Evolutionary conservation across 2,888 invertebrate genomes (phyloP), one percentile per base, ranked within the genome.

Genomic region (Pemphredon lugubris): DNA sequence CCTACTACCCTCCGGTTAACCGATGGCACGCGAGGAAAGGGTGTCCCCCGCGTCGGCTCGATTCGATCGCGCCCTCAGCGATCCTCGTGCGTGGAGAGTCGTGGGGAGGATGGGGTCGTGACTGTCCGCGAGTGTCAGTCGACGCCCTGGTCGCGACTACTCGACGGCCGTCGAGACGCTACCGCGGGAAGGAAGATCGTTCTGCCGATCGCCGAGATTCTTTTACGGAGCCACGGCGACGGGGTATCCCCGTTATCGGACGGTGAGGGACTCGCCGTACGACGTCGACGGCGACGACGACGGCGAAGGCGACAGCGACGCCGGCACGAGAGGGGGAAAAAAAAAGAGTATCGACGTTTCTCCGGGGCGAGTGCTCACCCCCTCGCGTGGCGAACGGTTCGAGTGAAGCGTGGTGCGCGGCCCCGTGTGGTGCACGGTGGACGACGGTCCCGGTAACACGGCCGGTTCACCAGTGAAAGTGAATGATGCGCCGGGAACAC

Each of bases 401-500:
- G 48, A 40, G 72, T 57, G 48, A 48, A 69, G 53, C 60, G 60
- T 67, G 50, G 50, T 9, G 39, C 55, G 45, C n/a, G n/a, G n/a
- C n/a, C 32, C 16, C 14, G 2, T 37, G 55, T 71, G 59, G 21
- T 53, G 42, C 37, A 59, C 58, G 30, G 9, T 26, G 45, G 7
- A 57, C 54, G 51, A 59, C 65, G 66, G 48, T 47, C 48, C n/a
- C 48, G 55, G 6, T 23, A 40, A 37, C 55, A 55, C n/a, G 60
- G 64, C 58, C 55, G 69, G 59, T 53, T 65, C 67, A 51, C 75
- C 59, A 83, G 83, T 84, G 84, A 83, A 83, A 84, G 84, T 84
- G 84, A 83, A 79, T 73, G 72, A 79, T 78, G 78, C 73, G 55
- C 54, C 72, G 67, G 14, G 72, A 66, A 42, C 64, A 55, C 66